Evolutionary conservation across 2,797 vertebrate species (phyloP).

Genomic region (Lindbergichthys nudifrons): DNA sequence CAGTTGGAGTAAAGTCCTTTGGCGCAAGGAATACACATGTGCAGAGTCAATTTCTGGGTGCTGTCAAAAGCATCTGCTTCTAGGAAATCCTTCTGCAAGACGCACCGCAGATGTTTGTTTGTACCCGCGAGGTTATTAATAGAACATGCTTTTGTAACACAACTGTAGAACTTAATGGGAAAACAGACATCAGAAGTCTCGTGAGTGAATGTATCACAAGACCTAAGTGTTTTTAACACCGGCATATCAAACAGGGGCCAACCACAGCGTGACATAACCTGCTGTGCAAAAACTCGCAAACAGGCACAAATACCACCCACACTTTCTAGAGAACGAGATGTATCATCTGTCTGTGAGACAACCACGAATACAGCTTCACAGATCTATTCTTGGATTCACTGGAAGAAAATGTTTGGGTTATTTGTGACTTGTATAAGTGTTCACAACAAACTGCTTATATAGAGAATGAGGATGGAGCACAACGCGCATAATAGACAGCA

Average conservation of each 20-base stretch:
- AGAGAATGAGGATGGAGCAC: conserved; percentile 35
- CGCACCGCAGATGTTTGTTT: neutral
- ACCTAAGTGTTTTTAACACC: conserved; percentile 57
- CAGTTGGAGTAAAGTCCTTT: conserved; percentile 17
- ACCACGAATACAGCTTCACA: conserved; percentile 44
- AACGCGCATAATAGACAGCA: conserved; percentile 32
- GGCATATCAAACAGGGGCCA: conserved; percentile 51
- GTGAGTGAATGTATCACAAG: conserved; percentile 49
- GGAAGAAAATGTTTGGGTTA: conserved; percentile 25
- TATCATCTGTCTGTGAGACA: conserved; percentile 52
- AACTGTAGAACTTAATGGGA: conserved; percentile 29
- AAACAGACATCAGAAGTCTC: conserved; percentile 16
- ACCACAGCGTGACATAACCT: conserved; percentile 63
- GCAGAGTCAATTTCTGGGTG: conserved; percentile 1
- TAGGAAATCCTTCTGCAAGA: conserved; percentile 42
- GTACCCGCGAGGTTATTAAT: conserved; percentile 21
- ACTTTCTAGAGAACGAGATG: conserved; percentile 41
- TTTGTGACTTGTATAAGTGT: conserved; percentile 11
- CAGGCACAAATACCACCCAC: conserved; percentile 47
- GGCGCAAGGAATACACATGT: neutral
- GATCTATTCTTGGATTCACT: conserved; percentile 58
- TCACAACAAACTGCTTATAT: conserved; percentile 29
- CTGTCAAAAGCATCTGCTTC: conserved; percentile 5
- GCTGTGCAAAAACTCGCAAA: conserved; percentile 54
- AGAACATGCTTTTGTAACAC: conserved; percentile 27